phyloP scores from a whole-genome alignment of 2,888 invertebrate genomes.

The Protodeltote pygarga region DNA sequence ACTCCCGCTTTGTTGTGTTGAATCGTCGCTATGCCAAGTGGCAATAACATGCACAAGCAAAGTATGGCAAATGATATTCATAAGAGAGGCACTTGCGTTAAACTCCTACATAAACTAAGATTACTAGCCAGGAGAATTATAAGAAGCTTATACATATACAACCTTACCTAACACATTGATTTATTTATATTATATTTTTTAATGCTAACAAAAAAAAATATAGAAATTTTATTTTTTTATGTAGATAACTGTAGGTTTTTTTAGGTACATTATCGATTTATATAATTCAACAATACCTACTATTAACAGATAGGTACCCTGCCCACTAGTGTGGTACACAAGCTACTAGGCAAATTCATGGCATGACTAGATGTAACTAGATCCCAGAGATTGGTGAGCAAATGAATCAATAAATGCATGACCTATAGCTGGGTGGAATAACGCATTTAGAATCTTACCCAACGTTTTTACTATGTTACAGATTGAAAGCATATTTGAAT shows the following conservation, averaged over 20 bases:
- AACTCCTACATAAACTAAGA: conserved; percentile 2
- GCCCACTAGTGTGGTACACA: no score
- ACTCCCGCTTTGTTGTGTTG: conserved; percentile 30
- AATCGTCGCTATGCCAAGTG: conserved; percentile 29
- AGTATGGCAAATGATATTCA: conserved; percentile 20
- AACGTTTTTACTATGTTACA: conserved; percentile 4
- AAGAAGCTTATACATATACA: neutral
- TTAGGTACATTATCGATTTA: no score
- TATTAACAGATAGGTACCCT: no score
- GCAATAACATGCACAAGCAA: conserved; percentile 32
- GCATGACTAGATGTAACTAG: conserved; percentile 30
- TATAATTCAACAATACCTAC: no score
- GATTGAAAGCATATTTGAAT: no score
- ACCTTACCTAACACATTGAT: neutral
- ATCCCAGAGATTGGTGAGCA: conserved; percentile 30
- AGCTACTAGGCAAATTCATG: conserved; percentile 31
- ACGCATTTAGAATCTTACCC: conserved; percentile 24
- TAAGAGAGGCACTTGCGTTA: conserved; percentile 11
- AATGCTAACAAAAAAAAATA: neutral
- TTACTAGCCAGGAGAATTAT: neutral
- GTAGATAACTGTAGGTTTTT: neutral
- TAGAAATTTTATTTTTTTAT: no score
- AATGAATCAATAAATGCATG: conserved; percentile 50
- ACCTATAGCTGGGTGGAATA: conserved; percentile 33
- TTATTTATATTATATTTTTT: neutral